Conservation (phyloP, 1,140 invertebrate genomes). For the Globodera rostochiensis region DNA sequence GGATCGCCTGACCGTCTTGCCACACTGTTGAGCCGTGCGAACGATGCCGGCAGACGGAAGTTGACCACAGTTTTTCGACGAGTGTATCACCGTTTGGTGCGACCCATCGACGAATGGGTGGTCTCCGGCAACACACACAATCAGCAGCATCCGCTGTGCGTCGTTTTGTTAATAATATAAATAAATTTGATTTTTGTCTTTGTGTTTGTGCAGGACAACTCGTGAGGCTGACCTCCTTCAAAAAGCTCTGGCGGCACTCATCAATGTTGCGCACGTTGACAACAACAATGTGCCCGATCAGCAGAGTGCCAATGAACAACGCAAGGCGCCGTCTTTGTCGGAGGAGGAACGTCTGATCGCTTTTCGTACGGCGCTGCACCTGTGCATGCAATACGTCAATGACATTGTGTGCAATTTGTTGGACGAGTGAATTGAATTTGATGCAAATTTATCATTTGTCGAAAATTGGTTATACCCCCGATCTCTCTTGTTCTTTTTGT, state of each 20-base stretch:
- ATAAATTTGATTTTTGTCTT: not conserved
- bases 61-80: conserved; percentile 1
- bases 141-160: not conserved
- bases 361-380: not conserved
- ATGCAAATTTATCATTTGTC: not conserved
- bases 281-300: not conserved
- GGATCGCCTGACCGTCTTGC: not conserved
- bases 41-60: conserved; percentile 5
- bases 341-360: not conserved
- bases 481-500: not conserved
- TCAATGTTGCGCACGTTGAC: not conserved
- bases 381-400: not conserved
- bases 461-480: too few relatives aligned
- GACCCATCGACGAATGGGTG: conserved; percentile 13
- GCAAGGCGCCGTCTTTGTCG: not conserved
- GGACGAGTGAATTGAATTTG: not conserved
- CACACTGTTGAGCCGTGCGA: not conserved
- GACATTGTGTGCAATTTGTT: not conserved
- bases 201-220: not conserved
- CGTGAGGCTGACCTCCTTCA: conserved; percentile 4
- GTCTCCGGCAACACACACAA: not conserved
- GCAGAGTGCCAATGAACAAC: too few relatives aligned
- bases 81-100: conserved; percentile 19
- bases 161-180: not conserved
- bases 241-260: not conserved